Percentiles rank a stretch among this genome's conserved stretches.
These are phyloP conservation scores for Muschampia plurimacula DNA, from an alignment of 2,888 invertebrate species.

Conservation along the genomic window DNA sequence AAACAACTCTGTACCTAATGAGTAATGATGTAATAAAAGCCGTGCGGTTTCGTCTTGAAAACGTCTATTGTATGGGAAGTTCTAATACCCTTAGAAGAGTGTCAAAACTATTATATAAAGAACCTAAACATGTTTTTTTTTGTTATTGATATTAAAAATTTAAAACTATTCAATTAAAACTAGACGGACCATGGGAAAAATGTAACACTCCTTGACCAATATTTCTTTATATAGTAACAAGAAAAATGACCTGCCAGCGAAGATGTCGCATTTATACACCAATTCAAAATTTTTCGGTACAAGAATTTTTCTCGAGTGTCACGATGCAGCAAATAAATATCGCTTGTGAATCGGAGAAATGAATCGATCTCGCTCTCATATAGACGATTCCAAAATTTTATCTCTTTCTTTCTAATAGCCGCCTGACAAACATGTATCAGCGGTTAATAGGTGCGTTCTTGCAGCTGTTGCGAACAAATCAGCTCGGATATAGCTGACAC, in stretches of 20 bases:
- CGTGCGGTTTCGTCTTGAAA: conserved; percentile 18
- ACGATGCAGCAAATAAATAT: conserved; percentile 82
- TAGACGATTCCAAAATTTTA: conserved; percentile 75
- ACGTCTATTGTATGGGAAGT: conserved; percentile 18
- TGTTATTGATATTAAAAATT: background rate
- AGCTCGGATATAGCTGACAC: conserved; percentile 84
- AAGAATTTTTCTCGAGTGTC: conserved; percentile 77
- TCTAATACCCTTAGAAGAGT: background rate
- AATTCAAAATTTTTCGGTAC: conserved; percentile 74
- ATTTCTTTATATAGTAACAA: conserved; percentile 74
- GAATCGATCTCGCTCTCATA: conserved; percentile 81
- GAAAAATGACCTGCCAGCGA: conserved; percentile 73
- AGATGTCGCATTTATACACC: conserved; percentile 71
- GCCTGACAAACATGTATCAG: conserved; percentile 86
- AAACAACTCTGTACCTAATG: conserved; percentile 22
- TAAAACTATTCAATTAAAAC: background rate
- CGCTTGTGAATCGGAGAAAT: conserved; percentile 77
- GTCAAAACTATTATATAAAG: background rate
- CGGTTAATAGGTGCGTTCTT: conserved; percentile 84
- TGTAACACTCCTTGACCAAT: conserved; percentile 69
- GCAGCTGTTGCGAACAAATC: conserved; percentile 86
- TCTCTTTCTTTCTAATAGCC: conserved; percentile 85
- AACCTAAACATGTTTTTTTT: background rate
- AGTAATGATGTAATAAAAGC: conserved; percentile 30
- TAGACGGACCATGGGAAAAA: conserved; percentile 41